These are phyloP conservation scores for Ochropacha duplaris DNA, from an alignment of 2,888 invertebrate genomes.

Conservation along the genomic window DNA sequence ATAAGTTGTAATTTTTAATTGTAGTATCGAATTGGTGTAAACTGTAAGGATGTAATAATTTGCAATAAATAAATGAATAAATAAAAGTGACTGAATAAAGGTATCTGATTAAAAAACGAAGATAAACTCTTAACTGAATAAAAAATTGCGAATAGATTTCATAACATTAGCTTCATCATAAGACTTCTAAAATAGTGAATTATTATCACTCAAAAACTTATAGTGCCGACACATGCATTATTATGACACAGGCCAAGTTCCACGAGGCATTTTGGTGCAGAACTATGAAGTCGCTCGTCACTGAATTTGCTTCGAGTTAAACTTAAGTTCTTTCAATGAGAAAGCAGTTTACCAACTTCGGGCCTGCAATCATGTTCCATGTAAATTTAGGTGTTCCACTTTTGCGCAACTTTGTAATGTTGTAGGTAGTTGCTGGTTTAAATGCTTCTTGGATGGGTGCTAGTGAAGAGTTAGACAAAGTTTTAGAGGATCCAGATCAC, in stretches of 20 bases:
- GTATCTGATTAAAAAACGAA: no score
- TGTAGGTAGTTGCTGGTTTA: constrained; percentile 23
- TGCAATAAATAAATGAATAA: no score
- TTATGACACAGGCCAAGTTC: neutral
- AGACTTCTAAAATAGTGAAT: neutral
- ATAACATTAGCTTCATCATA: neutral
- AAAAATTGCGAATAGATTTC: no score
- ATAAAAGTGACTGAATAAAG: no score
- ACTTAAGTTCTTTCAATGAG: constrained; percentile 48
- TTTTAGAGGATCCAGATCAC: constrained; percentile 8
- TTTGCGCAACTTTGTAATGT: constrained; percentile 40
- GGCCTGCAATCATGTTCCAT: constrained; percentile 49
- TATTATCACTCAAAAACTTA: neutral
- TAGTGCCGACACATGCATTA: neutral
- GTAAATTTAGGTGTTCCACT: constrained; percentile 49
- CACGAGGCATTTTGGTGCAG: neutral
- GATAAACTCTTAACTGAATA: no score
- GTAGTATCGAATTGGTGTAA: no score
- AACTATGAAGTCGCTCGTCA: constrained; percentile 28
- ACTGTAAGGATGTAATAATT: no score
- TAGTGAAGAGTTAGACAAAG: constrained; percentile 14
- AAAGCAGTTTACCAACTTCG: constrained; percentile 46
- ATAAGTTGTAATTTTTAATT: no score
- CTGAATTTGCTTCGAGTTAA: constrained; percentile 38
- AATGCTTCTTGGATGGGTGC: constrained; percentile 20